Percentiles rank a stretch among this genome's conserved stretches.
These are phyloP conservation scores for Torymus aiolomorphi DNA, from an alignment of 2,888 invertebrate species.

Conservation along the genomic window DNA sequence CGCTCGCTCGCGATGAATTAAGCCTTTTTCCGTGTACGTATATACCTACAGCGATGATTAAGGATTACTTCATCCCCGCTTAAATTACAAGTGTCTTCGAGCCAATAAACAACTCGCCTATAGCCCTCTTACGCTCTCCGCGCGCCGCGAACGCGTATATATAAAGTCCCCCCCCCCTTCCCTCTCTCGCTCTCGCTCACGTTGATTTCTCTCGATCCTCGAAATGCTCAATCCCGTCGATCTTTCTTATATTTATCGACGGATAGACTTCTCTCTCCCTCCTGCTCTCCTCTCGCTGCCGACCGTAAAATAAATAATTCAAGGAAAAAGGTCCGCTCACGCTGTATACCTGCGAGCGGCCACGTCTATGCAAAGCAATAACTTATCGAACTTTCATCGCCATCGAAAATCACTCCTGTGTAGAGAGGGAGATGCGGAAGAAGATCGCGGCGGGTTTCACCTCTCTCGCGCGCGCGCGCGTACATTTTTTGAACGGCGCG, in stretches of 20 bases:
- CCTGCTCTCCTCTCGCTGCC: constrained; percentile 21
- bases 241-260: constrained; percentile 50
- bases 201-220: constrained; percentile 38
- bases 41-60: constrained; percentile 13
- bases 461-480: too few relatives aligned
- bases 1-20: background rate
- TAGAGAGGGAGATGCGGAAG: background rate
- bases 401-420: constrained; percentile 35
- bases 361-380: constrained; percentile 39
- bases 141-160: background rate
- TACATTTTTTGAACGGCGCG: too few relatives aligned
- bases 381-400: constrained; percentile 39
- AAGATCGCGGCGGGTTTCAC: too few relatives aligned
- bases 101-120: constrained; percentile 29
- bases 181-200: background rate
- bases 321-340: constrained; percentile 21
- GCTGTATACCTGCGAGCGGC: background rate
- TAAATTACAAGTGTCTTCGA: constrained; percentile 40
- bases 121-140: background rate
- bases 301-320: constrained; percentile 42
- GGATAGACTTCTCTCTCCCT: constrained; percentile 24
- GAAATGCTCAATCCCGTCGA: constrained; percentile 49
- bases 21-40: constrained; percentile 15
- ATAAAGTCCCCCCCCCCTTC: constrained; percentile 11
- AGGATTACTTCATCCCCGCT: constrained; percentile 21